A percentile compares a stretch with the other conserved stretches of the same genome.
Evolutionary conservation across 2,113 vertebrate species (phyloP).

Genomic region (Tragulus kanchil): DNA sequence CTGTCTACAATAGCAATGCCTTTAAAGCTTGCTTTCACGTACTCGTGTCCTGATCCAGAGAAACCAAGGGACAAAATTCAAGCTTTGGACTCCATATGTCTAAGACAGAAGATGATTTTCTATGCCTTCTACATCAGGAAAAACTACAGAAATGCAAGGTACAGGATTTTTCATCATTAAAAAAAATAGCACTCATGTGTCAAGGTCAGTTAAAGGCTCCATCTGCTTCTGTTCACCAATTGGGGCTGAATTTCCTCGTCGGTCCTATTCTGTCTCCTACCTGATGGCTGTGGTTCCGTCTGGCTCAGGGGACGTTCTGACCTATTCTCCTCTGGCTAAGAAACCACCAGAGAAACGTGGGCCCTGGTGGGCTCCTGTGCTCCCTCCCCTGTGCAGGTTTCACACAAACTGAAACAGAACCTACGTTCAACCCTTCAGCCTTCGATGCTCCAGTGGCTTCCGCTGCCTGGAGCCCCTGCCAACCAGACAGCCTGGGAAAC

Average conservation of each 20-base stretch:
- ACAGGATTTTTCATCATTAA: not conserved
- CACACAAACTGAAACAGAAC: not conserved
- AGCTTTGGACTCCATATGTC: not conserved
- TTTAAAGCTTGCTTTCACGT: not conserved
- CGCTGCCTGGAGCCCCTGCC: not conserved
- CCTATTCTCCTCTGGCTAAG: not conserved
- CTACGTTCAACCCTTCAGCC: not conserved
- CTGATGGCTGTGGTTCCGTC: not conserved
- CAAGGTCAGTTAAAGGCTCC: not conserved
- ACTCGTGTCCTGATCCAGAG: not conserved
- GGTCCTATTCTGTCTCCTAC: not conserved
- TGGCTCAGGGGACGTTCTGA: not conserved
- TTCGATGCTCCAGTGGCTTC: not conserved
- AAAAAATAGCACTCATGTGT: not conserved
- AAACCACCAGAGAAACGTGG: not conserved
- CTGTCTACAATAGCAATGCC: not conserved
- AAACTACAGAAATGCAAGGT: not conserved
- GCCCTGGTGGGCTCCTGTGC: not conserved
- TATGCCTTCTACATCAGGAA: slow-evolving; percentile 15
- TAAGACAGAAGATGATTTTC: not conserved
- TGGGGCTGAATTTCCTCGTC: not conserved
- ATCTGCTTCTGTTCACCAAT: not conserved
- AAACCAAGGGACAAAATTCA: slow-evolving; percentile 46
- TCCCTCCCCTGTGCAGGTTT: not conserved
- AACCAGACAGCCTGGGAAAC: not conserved